Conservation (phyloP, 2,888 invertebrate genomes). For the Meghimatium bilineatum region DNA sequence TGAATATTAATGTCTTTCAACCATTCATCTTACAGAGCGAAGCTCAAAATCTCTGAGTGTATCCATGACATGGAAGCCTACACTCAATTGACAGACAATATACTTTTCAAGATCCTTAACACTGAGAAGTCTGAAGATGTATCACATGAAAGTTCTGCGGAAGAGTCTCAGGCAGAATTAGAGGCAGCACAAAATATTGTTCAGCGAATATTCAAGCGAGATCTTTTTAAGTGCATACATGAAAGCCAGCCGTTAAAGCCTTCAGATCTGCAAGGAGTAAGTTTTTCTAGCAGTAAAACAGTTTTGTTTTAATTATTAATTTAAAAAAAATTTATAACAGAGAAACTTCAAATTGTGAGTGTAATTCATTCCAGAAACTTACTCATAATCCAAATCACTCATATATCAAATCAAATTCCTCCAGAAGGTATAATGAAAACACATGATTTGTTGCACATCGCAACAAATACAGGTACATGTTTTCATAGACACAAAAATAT, state of each 20-base stretch:
- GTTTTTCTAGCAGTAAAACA: too few species aligned
- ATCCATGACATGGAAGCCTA: slow-evolving; percentile 62
- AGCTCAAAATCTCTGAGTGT: slow-evolving; percentile 54
- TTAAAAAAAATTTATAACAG: too few species aligned
- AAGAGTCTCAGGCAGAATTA: slow-evolving; percentile 32
- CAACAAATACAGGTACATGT: too few species aligned
- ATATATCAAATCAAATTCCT: too few species aligned
- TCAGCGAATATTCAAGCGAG: slow-evolving; percentile 49
- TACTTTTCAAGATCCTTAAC: slow-evolving; percentile 53
- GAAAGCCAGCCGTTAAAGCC: slow-evolving; percentile 26
- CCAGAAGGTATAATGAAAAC: too few species aligned
- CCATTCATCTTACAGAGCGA: background rate
- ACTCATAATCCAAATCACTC: too few species aligned
- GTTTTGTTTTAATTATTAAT: too few species aligned
- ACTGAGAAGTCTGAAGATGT: slow-evolving; percentile 12
- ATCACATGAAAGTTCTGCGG: background rate
- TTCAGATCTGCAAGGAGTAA: background rate
- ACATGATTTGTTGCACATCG: too few species aligned
- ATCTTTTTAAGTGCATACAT: slow-evolving; percentile 51
- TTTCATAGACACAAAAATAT: too few species aligned
- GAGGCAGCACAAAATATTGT: slow-evolving; percentile 51
- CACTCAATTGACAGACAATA: slow-evolving; percentile 57
- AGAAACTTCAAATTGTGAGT: too few species aligned
- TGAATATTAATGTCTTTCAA: background rate
- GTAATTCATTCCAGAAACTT: too few species aligned